Evolutionary conservation across 2,888 invertebrate genomes (phyloP), one percentile per base, ranked within the genome.

Genomic region (Napeogenes inachia): DNA sequence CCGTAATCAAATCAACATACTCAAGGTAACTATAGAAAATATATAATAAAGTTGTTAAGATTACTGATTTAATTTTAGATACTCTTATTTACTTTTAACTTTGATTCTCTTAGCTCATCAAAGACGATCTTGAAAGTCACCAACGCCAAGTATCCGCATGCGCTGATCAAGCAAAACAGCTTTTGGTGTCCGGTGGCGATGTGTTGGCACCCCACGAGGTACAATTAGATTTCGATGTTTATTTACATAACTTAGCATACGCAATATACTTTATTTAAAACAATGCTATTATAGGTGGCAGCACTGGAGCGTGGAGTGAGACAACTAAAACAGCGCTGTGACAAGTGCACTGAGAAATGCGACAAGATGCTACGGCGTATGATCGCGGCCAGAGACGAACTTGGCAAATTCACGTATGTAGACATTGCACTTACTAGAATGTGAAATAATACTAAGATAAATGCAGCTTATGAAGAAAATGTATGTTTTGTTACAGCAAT

Each of bases 121-220:
- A 96, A 80, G 97, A 97, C 75, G 97, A 98, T 82, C 91, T 98
- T 65, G 97, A 97, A 75, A 93, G 95, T 63, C 96, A 98, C 83
- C 93, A 94, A 70, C 94, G 96, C 53, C 95, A 95, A 61, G 95
- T 98, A 13, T 93, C 95, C 32, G 94, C 96, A 45, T 97, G 97
- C 74, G 92, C 97, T 59, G 97, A 98, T 78, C 97, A 97, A 91
- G 95, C 97, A 10, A 94, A 97, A 61, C 97, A 97, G 78, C 93
- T 98, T 56, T 96, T 97, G 4, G 92, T 97, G 2, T 97, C 97
- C 30, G 97, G 97, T 0, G 95, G 96, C 45, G 98, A 98, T 74
- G 95, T 97, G n/a, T 91, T 98, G 5, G 97, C 97, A 4, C 95
- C 96, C 68, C 98, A 98, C 72, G 98, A 98, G 92, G 89, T 89